Evolutionary conservation across 2,113 vertebrate species (phyloP).

Genomic region (Nibea coibor): DNA sequence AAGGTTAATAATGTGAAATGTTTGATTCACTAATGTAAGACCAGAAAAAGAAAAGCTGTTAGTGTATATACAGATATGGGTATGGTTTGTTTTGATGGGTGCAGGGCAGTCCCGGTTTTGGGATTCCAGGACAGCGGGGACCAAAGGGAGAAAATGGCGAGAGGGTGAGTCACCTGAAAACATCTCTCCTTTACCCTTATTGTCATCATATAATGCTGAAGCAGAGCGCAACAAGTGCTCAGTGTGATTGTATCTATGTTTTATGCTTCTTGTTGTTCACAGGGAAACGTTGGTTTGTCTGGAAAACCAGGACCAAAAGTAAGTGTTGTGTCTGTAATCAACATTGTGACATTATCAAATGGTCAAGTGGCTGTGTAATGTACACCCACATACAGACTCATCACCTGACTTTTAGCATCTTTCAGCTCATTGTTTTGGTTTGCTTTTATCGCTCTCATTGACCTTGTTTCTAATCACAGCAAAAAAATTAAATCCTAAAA

Average conservation of each 20-base stretch:
- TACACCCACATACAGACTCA: background rate
- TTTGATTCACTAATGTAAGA: background rate
- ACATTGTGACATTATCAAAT: background rate
- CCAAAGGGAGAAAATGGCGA: constrained; percentile 90
- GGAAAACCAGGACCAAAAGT: constrained; percentile 92
- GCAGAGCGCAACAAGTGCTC: background rate
- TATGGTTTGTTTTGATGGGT: constrained; percentile 33
- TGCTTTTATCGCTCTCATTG: too few species aligned
- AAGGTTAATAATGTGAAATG: constrained; percentile 82
- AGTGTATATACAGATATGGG: background rate
- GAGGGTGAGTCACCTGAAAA: constrained; percentile 83
- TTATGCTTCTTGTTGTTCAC: constrained; percentile 41
- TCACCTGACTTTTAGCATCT: too few species aligned
- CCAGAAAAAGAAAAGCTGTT: background rate
- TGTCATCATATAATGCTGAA: background rate
- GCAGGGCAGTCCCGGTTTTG: constrained; percentile 90
- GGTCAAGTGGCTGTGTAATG: too few species aligned
- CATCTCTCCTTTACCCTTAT: background rate
- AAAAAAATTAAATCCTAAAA: too few species aligned
- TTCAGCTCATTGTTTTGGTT: too few species aligned
- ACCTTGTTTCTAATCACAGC: too few species aligned
- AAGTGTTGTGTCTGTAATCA: constrained; percentile 33
- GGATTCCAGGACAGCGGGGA: constrained; percentile 90
- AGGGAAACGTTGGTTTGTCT: constrained; percentile 94
- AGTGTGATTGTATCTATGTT: background rate